Percentiles rank a stretch among this genome's conserved stretches.
Conservation (phyloP, 2,797 vertebrate species). For the Eleutherodactylus coqui region DNA sequence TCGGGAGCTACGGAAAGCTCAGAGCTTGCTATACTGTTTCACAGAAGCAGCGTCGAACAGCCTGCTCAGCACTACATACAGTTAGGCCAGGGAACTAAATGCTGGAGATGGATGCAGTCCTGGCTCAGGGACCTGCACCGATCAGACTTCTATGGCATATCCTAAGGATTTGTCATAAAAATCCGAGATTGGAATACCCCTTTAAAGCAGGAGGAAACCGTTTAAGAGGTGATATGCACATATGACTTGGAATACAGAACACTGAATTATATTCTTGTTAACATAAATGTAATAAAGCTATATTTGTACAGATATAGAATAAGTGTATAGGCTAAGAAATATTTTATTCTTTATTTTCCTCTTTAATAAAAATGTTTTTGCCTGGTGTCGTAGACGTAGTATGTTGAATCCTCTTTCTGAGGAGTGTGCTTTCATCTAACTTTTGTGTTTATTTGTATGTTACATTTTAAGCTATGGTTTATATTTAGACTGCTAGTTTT, state of each 20-base stretch:
- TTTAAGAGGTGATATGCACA: not conserved
- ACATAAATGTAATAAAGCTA: not conserved
- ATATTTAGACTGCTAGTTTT: not conserved
- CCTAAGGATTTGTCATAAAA: no score
- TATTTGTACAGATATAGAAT: slow-evolving; percentile 19
- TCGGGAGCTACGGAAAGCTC: no score
- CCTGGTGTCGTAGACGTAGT: not conserved
- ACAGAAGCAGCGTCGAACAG: no score
- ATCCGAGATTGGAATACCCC: no score
- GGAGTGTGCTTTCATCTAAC: not conserved
- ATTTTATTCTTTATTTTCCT: not conserved
- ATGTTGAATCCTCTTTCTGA: not conserved
- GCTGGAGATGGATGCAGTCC: no score
- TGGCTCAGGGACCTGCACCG: no score
- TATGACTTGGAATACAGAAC: not conserved
- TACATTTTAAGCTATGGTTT: not conserved
- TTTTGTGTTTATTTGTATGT: not conserved
- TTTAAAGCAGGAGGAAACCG: not conserved
- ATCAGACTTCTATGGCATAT: no score
- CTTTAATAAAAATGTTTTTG: slow-evolving; percentile 16
- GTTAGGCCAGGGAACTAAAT: no score
- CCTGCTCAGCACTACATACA: no score
- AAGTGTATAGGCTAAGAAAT: not conserved
- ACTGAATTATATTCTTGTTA: not conserved
- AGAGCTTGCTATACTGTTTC: no score